Evolutionary conservation across 2,888 invertebrate species (phyloP), one percentile per base, ranked within the genome.

Genomic region (Crioceris asparagi): DNA sequence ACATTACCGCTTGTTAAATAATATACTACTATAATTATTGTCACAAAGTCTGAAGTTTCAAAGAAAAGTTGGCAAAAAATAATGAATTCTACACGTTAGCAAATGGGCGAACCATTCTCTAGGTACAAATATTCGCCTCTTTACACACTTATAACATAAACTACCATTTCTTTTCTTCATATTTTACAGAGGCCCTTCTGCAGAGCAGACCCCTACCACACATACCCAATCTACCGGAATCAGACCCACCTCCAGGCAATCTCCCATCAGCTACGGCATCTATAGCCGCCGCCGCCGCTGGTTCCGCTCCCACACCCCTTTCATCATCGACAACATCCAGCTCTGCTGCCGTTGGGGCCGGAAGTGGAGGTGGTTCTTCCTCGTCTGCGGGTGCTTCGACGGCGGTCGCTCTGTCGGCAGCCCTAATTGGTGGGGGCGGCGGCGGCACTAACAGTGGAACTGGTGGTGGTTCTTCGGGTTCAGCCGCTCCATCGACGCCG

Each of bases 191-290:
- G 69, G 90, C 91, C 48, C 73, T 93, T 56, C 75, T 92, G 57
- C 91, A 92, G 69, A 90, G 87, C 60, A 79, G 94, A 56, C 93
- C 93, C 48, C 74, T 93, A 65, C 93, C 93, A 56, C 90, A 91
- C 69, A 88, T 91, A 66, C 91, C 91, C 27, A 83, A 83, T 61
- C 69, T 84, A 61, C 79, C 83, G 42, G 84, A 83, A 62, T 75
- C 77, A 41, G 81, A 79, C 51, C 72, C 71, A 29, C 71, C 71
- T 16, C n/a, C n/a, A n/a, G n/a, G n/a, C n/a, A n/a, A n/a, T n/a
- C n/a, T n/a, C n/a, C n/a, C n/a, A n/a, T n/a, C n/a, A n/a, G n/a
- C n/a, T n/a, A 67, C 68, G 50, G 58, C 57, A 5, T 49, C 55
- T 36, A 54, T 48, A 43, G 47, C 54, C 11, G 52, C 21, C 48